Evolutionary conservation across 2,797 vertebrate species (phyloP), one percentile per base, ranked within the genome.

Genomic region (Tragopan temminckii): DNA sequence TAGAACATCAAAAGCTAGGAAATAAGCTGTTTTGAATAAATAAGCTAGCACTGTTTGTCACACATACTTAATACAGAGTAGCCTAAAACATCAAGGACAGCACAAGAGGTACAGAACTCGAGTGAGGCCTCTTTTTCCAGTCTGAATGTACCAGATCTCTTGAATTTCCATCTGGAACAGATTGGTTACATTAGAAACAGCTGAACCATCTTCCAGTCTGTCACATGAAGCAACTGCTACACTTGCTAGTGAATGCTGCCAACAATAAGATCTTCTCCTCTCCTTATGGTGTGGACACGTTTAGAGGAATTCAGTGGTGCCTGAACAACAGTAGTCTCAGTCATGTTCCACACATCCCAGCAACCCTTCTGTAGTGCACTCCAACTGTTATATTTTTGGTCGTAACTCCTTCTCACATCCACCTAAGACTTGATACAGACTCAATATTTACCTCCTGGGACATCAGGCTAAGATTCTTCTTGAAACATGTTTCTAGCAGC

Each of bases 101-200:
- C 3, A 1, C 38, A 23, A 19, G 9, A 46, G 2, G 19, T 18
- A 16, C 8, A 33, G 11, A 42, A 81, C 20, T 1, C 1, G 0
- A 15, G 69, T 74, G 67, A 63, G 68, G 23, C 12, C 84, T 36
- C 57, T 78, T 36, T 42, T 8, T 66, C 23, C 62, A 50, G 13
- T 23, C 29, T 69, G 42, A 43, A 64, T 23, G 43, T 27, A 40
- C 27, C 23, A 17, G 4, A 2, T 4, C 33, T 48, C 14, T 19
- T 43, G 27, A 59, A 14, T 4, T n/a, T 69, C 9, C 52, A 5
- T 43, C 38, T 15, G 4, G 35, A 82, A 43, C 2, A 18, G 18
- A 43, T 16, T 4, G 13, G 7, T 5, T 69, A 67, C n/a, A 50
- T 59, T 36, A 63, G 17, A 6, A 75, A 66, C 15, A 88, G 46